Conservation (phyloP, 2,113 vertebrate species). For the Vulpes ferrilata region DNA sequence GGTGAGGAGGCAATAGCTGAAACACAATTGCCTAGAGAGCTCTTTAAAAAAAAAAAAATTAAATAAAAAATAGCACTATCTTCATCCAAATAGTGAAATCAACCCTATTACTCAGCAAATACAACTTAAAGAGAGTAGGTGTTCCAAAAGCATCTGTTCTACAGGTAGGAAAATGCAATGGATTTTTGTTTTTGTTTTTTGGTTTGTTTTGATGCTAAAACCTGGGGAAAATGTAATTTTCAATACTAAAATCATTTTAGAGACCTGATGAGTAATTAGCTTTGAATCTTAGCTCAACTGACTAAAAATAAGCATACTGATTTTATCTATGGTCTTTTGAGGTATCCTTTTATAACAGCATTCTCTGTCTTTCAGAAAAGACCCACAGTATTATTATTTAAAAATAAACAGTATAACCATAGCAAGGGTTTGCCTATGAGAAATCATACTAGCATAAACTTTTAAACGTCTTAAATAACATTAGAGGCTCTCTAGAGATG, state of each 20-base stretch:
- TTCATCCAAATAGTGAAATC: background rate
- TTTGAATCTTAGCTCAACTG: conserved; percentile 6
- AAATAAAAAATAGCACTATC: background rate
- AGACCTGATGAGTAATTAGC: conserved; percentile 10
- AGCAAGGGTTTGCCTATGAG: background rate
- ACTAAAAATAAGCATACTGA: conserved; percentile 16
- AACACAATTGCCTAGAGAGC: conserved; percentile 29
- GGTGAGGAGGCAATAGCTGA: background rate
- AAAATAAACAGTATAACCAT: background rate
- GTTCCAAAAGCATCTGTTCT: conserved; percentile 27
- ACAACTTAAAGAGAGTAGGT: background rate
- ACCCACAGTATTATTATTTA: background rate
- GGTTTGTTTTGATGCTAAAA: background rate
- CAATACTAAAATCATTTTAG: conserved; percentile 45
- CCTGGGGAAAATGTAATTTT: conserved; percentile 51
- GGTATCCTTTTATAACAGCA: background rate
- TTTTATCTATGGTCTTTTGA: conserved; percentile 2
- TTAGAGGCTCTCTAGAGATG: conserved; percentile 33
- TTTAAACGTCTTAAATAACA: conserved; percentile 33
- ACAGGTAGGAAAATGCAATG: conserved; percentile 12
- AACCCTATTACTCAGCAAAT: background rate
- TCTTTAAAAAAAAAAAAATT: background rate
- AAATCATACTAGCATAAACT: conserved; percentile 24
- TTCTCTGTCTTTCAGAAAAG: conserved; percentile 53
- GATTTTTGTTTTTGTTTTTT: background rate